phyloP scores from a whole-genome alignment of 2,113 vertebrate genomes.

The Thinocorus orbignyianus region DNA sequence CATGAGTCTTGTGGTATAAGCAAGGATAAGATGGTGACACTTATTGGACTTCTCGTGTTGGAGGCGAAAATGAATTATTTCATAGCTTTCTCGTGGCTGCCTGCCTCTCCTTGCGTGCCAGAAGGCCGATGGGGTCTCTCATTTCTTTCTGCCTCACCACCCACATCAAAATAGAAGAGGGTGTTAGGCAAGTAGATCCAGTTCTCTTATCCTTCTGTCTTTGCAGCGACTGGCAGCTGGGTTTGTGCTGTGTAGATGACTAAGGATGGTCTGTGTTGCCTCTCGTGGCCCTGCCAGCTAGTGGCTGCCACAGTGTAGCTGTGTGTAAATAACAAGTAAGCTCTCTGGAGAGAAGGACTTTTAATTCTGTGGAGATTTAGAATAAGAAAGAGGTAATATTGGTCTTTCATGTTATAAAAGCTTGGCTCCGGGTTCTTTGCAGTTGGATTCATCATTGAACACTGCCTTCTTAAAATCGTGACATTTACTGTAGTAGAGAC shows the following conservation, averaged over 20 bases:
- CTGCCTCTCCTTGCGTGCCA: neutral
- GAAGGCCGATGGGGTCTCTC: neutral
- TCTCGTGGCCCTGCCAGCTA: neutral
- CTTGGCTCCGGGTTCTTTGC: neutral
- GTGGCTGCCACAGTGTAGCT: neutral
- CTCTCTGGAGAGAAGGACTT: neutral
- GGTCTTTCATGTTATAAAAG: neutral
- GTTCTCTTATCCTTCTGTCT: neutral
- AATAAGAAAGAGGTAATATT: neutral
- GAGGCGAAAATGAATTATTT: neutral
- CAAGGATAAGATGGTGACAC: neutral
- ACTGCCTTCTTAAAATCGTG: neutral
- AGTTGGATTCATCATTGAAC: neutral
- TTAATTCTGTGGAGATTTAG: neutral
- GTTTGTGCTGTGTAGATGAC: neutral
- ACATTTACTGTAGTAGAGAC: neutral
- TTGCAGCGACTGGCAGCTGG: neutral
- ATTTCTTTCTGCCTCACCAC: neutral
- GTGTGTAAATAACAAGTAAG: neutral
- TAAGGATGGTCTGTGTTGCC: neutral
- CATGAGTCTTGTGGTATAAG: accelerated
- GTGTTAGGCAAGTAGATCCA: neutral
- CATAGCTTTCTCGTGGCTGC: neutral
- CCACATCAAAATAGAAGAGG: neutral
- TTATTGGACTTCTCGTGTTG: neutral